Conservation (phyloP, 92 coral and sea anemone species). For the Metridium senile region DNA sequence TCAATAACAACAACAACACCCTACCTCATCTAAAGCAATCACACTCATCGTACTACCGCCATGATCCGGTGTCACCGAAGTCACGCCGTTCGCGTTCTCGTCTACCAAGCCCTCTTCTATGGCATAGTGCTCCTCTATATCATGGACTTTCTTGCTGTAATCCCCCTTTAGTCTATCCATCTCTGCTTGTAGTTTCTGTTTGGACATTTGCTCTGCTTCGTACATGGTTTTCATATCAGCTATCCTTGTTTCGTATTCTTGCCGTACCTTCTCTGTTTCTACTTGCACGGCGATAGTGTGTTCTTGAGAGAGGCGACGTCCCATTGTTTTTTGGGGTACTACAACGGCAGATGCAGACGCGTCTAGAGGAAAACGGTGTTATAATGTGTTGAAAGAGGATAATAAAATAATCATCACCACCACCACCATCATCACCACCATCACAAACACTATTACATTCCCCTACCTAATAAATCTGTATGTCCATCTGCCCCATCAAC, state of each 20-base stretch:
- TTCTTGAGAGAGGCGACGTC: conserved; percentile 57
- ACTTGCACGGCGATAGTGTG: conserved; percentile 60
- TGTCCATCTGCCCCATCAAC: conserved; percentile 87
- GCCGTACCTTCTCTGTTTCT: conserved; percentile 80
- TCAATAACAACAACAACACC: no score
- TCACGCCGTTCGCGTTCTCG: conserved; percentile 13
- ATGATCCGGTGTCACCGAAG: conserved; percentile 34
- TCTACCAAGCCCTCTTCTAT: conserved; percentile 21
- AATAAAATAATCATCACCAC: neutral
- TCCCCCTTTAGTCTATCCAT: conserved; percentile 76
- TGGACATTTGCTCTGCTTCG: conserved; percentile 92
- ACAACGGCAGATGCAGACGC: conserved; percentile 28
- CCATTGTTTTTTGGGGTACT: conserved; percentile 37
- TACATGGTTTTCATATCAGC: conserved; percentile 86
- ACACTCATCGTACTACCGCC: conserved; percentile 62
- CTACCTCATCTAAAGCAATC: conserved; percentile 55
- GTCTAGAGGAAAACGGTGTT: conserved; percentile 1
- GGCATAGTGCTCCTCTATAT: conserved; percentile 86
- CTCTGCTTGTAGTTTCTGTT: conserved; percentile 87
- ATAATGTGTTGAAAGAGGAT: neutral
- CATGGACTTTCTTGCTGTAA: conserved; percentile 75
- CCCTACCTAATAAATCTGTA: conserved; percentile 48
- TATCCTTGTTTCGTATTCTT: conserved; percentile 80
- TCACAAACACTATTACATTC: neutral
- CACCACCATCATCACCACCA: neutral